These are phyloP conservation scores for Falco peregrinus DNA, from an alignment of 2,797 vertebrate species.

Conservation along the genomic window DNA sequence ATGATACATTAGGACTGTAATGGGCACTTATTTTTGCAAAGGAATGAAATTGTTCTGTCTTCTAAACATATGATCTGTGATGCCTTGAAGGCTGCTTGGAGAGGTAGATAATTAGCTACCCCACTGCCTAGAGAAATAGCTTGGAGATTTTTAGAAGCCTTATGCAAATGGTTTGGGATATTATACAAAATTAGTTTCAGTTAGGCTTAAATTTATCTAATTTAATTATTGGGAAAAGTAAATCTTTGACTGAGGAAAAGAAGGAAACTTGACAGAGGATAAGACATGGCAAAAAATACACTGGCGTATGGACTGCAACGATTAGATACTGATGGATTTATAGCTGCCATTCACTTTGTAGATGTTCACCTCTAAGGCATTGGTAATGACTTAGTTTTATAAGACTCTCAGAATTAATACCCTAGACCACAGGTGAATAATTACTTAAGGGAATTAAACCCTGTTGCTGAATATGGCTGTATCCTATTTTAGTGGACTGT, in stretches of 20 bases:
- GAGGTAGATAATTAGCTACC: constrained; percentile 78
- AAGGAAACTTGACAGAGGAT: constrained; percentile 22
- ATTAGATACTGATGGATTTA: constrained; percentile 44
- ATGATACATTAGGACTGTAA: constrained; percentile 59
- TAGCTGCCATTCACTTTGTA: constrained; percentile 28
- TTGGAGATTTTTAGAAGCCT: constrained; percentile 71
- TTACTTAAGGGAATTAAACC: constrained; percentile 22
- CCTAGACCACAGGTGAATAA: constrained; percentile 30
- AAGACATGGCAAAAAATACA: not conserved
- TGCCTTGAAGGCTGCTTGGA: constrained; percentile 71
- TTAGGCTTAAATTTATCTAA: constrained; percentile 77
- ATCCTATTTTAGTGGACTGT: not conserved
- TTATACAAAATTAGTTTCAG: constrained; percentile 77
- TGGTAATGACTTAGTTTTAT: constrained; percentile 40
- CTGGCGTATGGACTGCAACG: constrained; percentile 6
- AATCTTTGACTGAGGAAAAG: constrained; percentile 61
- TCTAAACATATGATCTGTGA: constrained; percentile 69
- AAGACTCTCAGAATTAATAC: constrained; percentile 39
- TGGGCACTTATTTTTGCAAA: constrained; percentile 49
- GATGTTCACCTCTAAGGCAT: constrained; percentile 6
- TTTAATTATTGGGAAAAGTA: constrained; percentile 76
- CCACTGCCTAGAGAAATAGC: constrained; percentile 76
- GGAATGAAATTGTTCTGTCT: constrained; percentile 64
- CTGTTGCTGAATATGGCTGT: not conserved
- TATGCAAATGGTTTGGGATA: constrained; percentile 76